Conservation (phyloP, 2,888 invertebrate species). For the Catocala fraxini region DNA sequence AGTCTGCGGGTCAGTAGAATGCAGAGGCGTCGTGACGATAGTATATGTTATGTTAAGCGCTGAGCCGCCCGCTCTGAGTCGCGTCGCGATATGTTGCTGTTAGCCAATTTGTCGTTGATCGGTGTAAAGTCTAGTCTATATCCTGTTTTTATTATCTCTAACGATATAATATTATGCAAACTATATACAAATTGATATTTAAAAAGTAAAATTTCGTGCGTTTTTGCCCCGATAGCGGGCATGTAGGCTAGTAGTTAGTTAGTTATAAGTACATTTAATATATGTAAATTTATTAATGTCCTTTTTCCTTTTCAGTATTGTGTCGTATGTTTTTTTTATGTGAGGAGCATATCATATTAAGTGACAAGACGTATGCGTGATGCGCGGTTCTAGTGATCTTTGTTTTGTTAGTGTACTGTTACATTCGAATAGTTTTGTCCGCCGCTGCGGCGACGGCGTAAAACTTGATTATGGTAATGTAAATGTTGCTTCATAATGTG, state of each 20-base stretch:
- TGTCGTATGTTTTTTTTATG: slow-evolving; percentile 79
- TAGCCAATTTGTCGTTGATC: slow-evolving; percentile 84
- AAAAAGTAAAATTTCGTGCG: slow-evolving; percentile 71
- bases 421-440: slow-evolving; percentile 85
- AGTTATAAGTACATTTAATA: slow-evolving; percentile 85
- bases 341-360: slow-evolving; percentile 69
- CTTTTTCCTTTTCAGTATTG: slow-evolving; percentile 86
- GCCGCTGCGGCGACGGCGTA: slow-evolving; percentile 67
- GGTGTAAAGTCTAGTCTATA: slow-evolving; percentile 88
- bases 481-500: slow-evolving; percentile 88
- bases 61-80: slow-evolving; percentile 59
- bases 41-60: slow-evolving; percentile 27
- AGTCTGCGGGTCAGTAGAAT: not conserved
- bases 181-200: slow-evolving; percentile 85
- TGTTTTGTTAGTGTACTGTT: slow-evolving; percentile 83
- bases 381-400: slow-evolving; percentile 59
- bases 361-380: slow-evolving; percentile 54
- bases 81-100: slow-evolving; percentile 78
- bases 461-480: slow-evolving; percentile 85
- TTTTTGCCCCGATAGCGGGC: slow-evolving; percentile 72
- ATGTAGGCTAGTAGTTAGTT: slow-evolving; percentile 84
- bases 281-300: slow-evolving; percentile 85
- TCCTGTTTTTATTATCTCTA: slow-evolving; percentile 84
- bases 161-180: slow-evolving; percentile 79
- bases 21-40: not conserved